A percentile compares a stretch with the other conserved stretches of the same genome.
phyloP scores from a whole-genome alignment of 2,113 vertebrate species.

The Amphiprion percula region DNA sequence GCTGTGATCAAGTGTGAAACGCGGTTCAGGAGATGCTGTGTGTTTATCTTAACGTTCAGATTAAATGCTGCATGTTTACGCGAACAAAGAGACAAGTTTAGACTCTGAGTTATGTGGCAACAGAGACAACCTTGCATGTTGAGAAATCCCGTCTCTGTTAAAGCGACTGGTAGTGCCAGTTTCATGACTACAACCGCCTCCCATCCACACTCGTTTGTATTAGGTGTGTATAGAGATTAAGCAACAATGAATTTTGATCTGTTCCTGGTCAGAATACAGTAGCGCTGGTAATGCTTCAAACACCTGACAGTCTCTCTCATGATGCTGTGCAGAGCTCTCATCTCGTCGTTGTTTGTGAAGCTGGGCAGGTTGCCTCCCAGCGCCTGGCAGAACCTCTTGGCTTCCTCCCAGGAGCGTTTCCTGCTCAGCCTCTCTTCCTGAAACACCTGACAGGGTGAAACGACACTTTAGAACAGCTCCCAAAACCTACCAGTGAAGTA shows the following conservation, averaged over 20 bases:
- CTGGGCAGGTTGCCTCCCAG: constrained; percentile 93
- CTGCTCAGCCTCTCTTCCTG: constrained; percentile 90
- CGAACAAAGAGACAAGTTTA: background rate
- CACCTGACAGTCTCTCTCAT: constrained; percentile 90
- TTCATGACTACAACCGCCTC: background rate
- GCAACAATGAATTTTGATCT: too few species aligned
- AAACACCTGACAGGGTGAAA: constrained; percentile 88
- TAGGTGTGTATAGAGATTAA: background rate
- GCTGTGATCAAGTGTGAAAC: background rate
- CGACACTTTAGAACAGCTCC: constrained; percentile 54
- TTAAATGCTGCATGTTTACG: constrained; percentile 11
- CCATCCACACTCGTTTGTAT: background rate
- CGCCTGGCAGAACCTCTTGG: constrained; percentile 92
- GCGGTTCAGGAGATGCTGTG: background rate
- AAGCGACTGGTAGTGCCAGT: background rate
- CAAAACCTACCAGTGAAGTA: background rate
- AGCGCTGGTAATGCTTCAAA: too few species aligned
- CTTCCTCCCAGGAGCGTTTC: constrained; percentile 95
- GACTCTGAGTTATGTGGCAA: background rate
- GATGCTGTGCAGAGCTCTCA: constrained; percentile 85
- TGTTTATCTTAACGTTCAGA: background rate
- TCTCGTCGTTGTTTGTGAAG: constrained; percentile 86
- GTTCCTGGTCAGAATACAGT: too few species aligned
- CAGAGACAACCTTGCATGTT: background rate
- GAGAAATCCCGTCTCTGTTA: background rate